phyloP scores from a whole-genome alignment of 2,113 vertebrate species.

The Dromiciops gliroides region DNA sequence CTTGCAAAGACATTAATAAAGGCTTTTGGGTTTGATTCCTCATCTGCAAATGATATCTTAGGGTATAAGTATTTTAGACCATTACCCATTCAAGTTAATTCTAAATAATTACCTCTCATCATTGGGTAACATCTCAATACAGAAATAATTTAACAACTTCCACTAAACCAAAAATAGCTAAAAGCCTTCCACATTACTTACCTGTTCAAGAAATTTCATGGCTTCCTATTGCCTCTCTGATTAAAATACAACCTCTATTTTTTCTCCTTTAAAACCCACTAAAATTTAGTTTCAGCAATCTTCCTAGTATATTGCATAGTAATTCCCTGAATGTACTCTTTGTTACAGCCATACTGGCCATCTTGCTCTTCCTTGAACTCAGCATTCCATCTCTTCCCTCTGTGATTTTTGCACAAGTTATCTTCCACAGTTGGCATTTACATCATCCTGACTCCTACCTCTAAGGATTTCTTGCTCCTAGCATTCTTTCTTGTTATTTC shows the following conservation, averaged over 20 bases:
- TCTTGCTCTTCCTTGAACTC: neutral
- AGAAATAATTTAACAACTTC: neutral
- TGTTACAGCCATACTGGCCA: neutral
- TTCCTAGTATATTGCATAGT: neutral
- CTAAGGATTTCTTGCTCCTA: neutral
- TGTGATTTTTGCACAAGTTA: neutral
- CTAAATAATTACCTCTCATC: neutral
- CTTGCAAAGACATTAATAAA: neutral
- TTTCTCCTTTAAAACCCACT: neutral
- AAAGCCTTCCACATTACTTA: neutral
- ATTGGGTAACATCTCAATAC: neutral
- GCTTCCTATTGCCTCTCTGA: neutral
- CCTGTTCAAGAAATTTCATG: neutral
- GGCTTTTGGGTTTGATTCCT: neutral
- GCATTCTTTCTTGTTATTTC: neutral
- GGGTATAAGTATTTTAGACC: neutral
- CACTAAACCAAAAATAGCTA: neutral
- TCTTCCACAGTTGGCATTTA: neutral
- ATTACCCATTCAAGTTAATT: neutral
- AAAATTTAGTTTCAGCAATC: neutral
- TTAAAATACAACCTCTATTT: slow-evolving; percentile 1
- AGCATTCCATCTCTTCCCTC: neutral
- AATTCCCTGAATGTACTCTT: neutral
- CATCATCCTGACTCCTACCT: neutral
- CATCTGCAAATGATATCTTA: neutral